Evolutionary conservation across 1,140 invertebrate genomes (phyloP).

Genomic region (Schlechtendalia chinensis): DNA sequence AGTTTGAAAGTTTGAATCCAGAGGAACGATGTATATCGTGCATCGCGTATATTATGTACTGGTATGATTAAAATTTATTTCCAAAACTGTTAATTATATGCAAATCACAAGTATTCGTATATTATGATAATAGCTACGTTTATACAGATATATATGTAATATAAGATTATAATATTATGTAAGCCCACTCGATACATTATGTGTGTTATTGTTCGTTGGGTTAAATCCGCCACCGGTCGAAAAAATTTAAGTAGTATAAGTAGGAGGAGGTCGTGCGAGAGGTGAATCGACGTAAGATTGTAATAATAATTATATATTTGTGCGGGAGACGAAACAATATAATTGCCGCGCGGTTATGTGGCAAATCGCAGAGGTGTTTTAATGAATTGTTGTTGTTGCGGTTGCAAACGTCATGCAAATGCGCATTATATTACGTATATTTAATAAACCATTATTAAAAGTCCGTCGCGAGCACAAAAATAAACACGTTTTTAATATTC

Average conservation of each 20-base stretch:
- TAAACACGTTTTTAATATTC: not conserved
- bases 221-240: conserved; percentile 10
- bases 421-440: not conserved
- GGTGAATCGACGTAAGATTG: conserved; percentile 3
- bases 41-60: not conserved
- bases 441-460: not conserved
- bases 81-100: not conserved
- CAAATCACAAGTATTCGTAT: not conserved
- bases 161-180: no score
- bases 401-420: not conserved
- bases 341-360: not conserved
- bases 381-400: conserved; percentile 1
- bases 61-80: not conserved
- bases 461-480: not conserved
- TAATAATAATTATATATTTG: not conserved
- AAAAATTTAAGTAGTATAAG: conserved; percentile 3
- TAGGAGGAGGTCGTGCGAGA: not conserved
- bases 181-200: not conserved
- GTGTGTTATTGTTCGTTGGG: not conserved
- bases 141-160: not conserved
- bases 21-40: not conserved
- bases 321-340: conserved; percentile 6
- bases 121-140: not conserved
- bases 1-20: not conserved
- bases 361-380: conserved; percentile 3